Base-by-base conservation (phyloP, 2,888 invertebrate genomes). In the Aleiodes alternator region DNA sequence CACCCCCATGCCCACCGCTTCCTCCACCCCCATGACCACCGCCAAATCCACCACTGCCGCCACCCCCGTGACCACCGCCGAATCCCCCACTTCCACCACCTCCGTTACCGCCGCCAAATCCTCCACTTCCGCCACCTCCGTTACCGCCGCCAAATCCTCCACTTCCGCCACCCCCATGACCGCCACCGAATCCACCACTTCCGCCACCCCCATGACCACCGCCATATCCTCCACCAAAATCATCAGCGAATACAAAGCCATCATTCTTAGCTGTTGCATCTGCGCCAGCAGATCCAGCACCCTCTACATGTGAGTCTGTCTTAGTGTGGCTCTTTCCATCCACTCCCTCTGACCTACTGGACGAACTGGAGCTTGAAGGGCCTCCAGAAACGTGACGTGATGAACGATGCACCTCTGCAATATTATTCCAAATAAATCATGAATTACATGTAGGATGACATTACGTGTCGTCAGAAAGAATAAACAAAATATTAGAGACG, bases 331-430 rank as follows among this genome's bases (percentile, higher is more conserved):
- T 71, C 59, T 72, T 72, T 12, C 77, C 77, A 72, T 38, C 59
- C 14, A 14, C 0, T 11, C 55, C 69, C 51, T 70, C 56, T 11
- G 78, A 76, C 14, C 43, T 74, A 16, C 76, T 73, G 1, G 64
- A 59, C 0, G 71, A 68, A 9, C 59, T 29, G 12, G 69, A 57
- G 11, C 72, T 77, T n/a, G 80, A 75, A 8, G 77, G 69, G 43
- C 75, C 73, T 7, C 77, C 81, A 8, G 78, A 78, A 4, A 82
- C 31, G 82, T 84, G 69, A 87, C 85, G 78, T 87, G 84, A 74
- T 86, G 85, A 59, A 82, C 77, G 64, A 87, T 78, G 78, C 82
- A 81, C 48, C 4, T 4, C 9, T n/a, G 43, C 16, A 53, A 43
- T 14, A 11, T 14, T 11, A 53, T 53, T 5, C 2, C 11, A 3